A percentile compares a stretch with the other conserved stretches of the same genome.
Conservation (phyloP, 2,888 invertebrate genomes). For the Choristoneura rosaceana region DNA sequence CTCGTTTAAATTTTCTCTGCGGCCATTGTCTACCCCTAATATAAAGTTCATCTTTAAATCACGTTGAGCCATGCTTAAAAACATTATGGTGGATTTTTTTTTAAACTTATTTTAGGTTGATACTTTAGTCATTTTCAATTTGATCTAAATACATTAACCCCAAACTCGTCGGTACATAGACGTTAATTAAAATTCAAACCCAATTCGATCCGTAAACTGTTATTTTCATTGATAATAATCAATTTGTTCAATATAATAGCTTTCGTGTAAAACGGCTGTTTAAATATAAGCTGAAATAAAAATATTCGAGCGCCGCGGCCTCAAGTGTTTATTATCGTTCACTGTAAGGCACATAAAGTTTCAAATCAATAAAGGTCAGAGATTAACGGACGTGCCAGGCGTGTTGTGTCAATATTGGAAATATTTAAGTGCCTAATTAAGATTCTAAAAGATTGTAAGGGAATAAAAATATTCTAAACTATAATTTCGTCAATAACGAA, state of each 20-base stretch:
- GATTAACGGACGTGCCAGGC: slow-evolving; percentile 1
- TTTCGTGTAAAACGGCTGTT: slow-evolving; percentile 25
- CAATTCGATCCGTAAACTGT: slow-evolving; percentile 31
- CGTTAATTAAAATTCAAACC: slow-evolving; percentile 25
- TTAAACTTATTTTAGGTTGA: not conserved
- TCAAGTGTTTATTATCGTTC: not conserved
- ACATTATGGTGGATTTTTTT: not conserved
- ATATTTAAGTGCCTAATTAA: slow-evolving; percentile 29
- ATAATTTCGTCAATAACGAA: slow-evolving; percentile 50
- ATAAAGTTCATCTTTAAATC: not conserved
- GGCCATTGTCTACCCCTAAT: not conserved
- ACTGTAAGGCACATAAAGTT: slow-evolving; percentile 11
- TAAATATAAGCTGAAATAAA: slow-evolving; percentile 25
- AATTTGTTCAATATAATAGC: slow-evolving; percentile 34
- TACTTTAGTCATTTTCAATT: not conserved
- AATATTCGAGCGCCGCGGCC: slow-evolving; percentile 18
- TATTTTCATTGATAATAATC: slow-evolving; percentile 26
- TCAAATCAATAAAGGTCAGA: slow-evolving; percentile 29
- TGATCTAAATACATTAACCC: slow-evolving; percentile 10
- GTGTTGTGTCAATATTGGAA: slow-evolving; percentile 23
- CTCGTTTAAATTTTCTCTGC: not conserved
- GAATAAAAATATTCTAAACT: slow-evolving; percentile 40
- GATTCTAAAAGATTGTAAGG: slow-evolving; percentile 22
- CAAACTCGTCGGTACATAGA: slow-evolving; percentile 12
- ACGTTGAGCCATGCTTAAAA: not conserved